Conservation (phyloP, 2,888 invertebrate genomes). For the Creontiades dilutus region DNA sequence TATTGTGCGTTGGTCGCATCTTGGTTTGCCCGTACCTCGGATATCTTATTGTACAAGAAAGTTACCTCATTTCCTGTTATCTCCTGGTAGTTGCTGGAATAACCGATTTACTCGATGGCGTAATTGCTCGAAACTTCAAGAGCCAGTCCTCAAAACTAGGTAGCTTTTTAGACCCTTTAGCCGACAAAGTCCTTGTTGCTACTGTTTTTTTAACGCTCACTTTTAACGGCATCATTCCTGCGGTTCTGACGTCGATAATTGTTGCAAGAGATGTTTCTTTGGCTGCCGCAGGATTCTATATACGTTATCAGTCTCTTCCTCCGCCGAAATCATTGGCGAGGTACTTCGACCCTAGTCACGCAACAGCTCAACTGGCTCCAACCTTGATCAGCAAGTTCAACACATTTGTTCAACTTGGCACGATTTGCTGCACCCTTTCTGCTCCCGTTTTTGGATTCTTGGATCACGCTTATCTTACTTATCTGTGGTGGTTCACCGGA, state of each 20-base stretch:
- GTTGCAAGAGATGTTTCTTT: conserved; percentile 90
- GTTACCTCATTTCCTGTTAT: conserved; percentile 88
- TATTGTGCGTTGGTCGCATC: conserved; percentile 92
- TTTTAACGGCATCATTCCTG: conserved; percentile 88
- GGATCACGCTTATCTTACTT: conserved; percentile 88
- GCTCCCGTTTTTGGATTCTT: conserved; percentile 94
- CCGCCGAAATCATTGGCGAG: conserved; percentile 92
- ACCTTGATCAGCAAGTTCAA: conserved; percentile 97
- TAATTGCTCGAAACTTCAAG: conserved; percentile 95
- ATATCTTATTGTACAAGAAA: conserved; percentile 90
- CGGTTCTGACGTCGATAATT: conserved; percentile 89
- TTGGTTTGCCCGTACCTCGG: conserved; percentile 92
- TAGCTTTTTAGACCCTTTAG: conserved; percentile 96
- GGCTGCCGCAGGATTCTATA: conserved; percentile 91
- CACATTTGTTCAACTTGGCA: conserved; percentile 91
- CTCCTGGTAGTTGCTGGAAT: conserved; percentile 92
- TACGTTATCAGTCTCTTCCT: conserved; percentile 93
- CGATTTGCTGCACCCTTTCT: conserved; percentile 92
- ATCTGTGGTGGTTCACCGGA: conserved; percentile 81
- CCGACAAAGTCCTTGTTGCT: conserved; percentile 96
- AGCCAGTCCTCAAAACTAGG: conserved; percentile 96
- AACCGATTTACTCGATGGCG: conserved; percentile 95
- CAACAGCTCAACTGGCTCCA: conserved; percentile 95
- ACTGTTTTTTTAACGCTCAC: conserved; percentile 93
- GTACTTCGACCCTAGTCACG: conserved; percentile 95